Base-by-base conservation (phyloP, 2,888 invertebrate species). In the Oeneis ivallda region DNA sequence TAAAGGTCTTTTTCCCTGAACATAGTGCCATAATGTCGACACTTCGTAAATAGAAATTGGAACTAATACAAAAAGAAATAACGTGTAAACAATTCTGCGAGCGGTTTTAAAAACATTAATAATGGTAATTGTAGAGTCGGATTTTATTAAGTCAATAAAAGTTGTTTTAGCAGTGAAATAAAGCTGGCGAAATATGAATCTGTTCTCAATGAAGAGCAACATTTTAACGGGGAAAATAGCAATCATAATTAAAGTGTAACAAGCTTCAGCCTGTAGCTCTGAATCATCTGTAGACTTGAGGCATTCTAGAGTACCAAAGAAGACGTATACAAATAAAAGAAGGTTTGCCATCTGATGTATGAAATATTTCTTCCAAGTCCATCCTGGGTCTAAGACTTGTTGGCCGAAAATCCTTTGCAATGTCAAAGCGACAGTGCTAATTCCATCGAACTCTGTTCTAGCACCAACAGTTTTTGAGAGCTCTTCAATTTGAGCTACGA, bases 371-470 rank as follows among this genome's bases (percentile, higher is more conserved):
- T 68, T 79, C 79, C 80, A 84, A 15, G 76, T 76, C 89, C 89
- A 89, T 39, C 77, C 72, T 1, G 86, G 82, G 58, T 87, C 76
- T 6, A 88, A 72, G 37, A 87, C 74, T 69, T 87, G 86, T 47
- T 83, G 82, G 0, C 86, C 87, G 13, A 82, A 78, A 13, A 83
- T 65, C 53, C 76, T 74, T 62, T 86, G 86, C 6, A 75, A 68
- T 19, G 82, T 68, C 39, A 87, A 71, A 13, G 79, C 75, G 0
- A 74, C 49, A 9, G 66, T 62, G 52, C 80, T 73, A 41, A 79
- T 79, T 57, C 79, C 72, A 67, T 87, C 86, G 8, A 86, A 66
- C 67, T 80, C 79, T 39, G 75, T 83, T 65, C 72, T 72, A 53
- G 71, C 67, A 0, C 85, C 87, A 0, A 82, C 75, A n/a, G 87